Percentiles rank a stretch among this genome's conserved stretches.
Evolutionary conservation across 2,888 invertebrate species (phyloP).

Genomic region (Diaprepes abbreviatus): DNA sequence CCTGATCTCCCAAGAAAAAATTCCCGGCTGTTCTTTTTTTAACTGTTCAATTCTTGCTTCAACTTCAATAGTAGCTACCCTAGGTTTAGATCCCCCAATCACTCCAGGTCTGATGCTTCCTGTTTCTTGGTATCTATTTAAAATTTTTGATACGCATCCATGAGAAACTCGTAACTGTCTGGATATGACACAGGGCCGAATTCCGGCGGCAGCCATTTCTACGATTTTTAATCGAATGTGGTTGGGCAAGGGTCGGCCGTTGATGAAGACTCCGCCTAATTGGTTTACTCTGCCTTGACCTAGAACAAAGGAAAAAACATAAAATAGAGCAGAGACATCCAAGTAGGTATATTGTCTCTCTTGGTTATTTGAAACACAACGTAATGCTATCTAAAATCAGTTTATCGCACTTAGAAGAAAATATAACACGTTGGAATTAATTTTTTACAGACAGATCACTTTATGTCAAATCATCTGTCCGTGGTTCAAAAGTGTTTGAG

Average conservation of each 20-base stretch:
- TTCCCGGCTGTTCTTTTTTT: constrained; percentile 92
- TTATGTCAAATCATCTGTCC: too few species aligned
- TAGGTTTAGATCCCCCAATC: constrained; percentile 93
- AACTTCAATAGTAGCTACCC: constrained; percentile 94
- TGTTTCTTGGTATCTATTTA: constrained; percentile 94
- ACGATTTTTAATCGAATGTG: constrained; percentile 96
- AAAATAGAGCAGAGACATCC: too few species aligned
- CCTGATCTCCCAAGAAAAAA: constrained; percentile 96
- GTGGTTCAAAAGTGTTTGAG: too few species aligned
- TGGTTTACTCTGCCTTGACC: constrained; percentile 98
- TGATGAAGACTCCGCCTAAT: too few species aligned
- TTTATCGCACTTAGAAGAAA: too few species aligned
- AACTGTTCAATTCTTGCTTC: constrained; percentile 92
- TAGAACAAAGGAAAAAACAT: constrained; percentile 67
- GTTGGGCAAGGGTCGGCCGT: constrained; percentile 96
- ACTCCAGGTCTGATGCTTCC: constrained; percentile 96
- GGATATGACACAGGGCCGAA: constrained; percentile 96
- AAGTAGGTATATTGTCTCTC: too few species aligned
- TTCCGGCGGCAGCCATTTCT: constrained; percentile 95
- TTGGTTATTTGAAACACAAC: too few species aligned
- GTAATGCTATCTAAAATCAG: too few species aligned
- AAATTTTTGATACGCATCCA: too few species aligned
- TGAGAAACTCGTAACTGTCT: constrained; percentile 96
- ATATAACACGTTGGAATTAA: too few species aligned
- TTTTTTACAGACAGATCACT: too few species aligned